A percentile compares a stretch with the other conserved stretches of the same genome.
Conservation (phyloP, 2,888 invertebrate species). For the Agrochola lota region DNA sequence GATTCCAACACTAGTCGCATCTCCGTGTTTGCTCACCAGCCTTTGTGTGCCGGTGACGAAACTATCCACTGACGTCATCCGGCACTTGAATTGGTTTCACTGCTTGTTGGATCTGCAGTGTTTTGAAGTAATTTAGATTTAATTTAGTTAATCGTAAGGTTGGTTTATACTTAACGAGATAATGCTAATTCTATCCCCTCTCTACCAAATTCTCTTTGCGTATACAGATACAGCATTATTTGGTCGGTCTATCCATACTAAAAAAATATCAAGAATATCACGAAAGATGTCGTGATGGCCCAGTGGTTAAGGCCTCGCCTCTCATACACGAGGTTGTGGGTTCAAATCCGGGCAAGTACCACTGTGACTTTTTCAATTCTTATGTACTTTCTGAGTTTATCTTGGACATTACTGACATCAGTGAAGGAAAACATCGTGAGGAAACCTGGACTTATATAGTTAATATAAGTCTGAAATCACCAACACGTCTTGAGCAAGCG, state of each 20-base stretch:
- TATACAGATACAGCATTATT: not conserved
- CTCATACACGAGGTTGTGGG: no score
- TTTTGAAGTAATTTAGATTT: slow-evolving; percentile 47
- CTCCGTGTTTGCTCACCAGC: slow-evolving; percentile 58
- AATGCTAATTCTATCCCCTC: not conserved
- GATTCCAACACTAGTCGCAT: slow-evolving; percentile 70
- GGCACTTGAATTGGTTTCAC: slow-evolving; percentile 43
- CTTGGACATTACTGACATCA: no score
- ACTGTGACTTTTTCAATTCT: no score
- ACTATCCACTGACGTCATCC: slow-evolving; percentile 40
- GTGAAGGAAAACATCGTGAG: no score
- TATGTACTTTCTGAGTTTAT: no score
- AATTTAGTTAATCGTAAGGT: slow-evolving; percentile 4
- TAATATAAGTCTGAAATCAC: no score
- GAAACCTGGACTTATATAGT: no score
- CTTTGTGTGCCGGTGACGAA: slow-evolving; percentile 56
- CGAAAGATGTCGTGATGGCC: no score
- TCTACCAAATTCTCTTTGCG: not conserved
- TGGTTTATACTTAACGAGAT: not conserved
- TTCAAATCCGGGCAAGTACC: no score
- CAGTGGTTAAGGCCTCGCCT: no score
- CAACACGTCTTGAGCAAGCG: no score
- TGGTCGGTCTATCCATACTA: not conserved
- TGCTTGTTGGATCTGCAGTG: slow-evolving; percentile 23
- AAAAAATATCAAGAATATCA: not conserved